Conservation (phyloP, 1,140 invertebrate genomes). For the Odontomachus brunneus region DNA sequence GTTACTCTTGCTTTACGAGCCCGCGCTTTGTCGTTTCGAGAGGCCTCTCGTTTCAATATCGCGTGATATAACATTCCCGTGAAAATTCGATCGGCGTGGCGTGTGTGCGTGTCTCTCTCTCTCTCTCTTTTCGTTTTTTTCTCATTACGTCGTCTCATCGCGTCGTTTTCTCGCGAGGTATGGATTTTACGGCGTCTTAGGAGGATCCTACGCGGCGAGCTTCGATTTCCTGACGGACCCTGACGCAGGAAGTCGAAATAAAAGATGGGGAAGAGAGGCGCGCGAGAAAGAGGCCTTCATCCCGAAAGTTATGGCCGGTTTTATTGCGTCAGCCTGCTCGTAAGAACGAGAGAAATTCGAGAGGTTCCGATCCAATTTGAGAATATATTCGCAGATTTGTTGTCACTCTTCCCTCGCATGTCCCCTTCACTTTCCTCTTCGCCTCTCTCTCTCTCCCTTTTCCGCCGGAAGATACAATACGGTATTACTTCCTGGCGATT, state of each 20-base stretch:
- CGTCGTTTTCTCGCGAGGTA: constrained; percentile 27
- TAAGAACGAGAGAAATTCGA: constrained; percentile 40
- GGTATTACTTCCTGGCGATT: constrained; percentile 48
- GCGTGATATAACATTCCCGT: background rate
- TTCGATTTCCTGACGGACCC: constrained; percentile 52
- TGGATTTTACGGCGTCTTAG: constrained; percentile 39
- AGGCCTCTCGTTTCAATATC: constrained; percentile 15
- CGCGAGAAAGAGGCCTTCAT: constrained; percentile 19
- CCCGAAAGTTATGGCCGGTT: constrained; percentile 44
- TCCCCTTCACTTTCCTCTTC: too few species aligned
- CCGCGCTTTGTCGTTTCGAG: background rate
- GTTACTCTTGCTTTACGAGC: background rate
- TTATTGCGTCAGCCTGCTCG: constrained; percentile 37
- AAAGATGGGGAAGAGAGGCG: constrained; percentile 36
- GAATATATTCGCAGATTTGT: constrained; percentile 51
- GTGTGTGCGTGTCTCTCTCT: too few species aligned
- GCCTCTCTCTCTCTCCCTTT: background rate
- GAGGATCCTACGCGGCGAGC: constrained; percentile 25
- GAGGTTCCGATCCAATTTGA: constrained; percentile 48
- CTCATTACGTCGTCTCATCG: background rate
- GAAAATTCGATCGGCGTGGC: background rate
- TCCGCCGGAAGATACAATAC: constrained; percentile 49
- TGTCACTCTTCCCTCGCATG: background rate
- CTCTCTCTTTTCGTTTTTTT: background rate
- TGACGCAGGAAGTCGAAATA: constrained; percentile 43